Evolutionary conservation across 35 echinoderm and acorn worm species (phyloP).

Genomic region (Hemicentrotus pulcherrimus): DNA sequence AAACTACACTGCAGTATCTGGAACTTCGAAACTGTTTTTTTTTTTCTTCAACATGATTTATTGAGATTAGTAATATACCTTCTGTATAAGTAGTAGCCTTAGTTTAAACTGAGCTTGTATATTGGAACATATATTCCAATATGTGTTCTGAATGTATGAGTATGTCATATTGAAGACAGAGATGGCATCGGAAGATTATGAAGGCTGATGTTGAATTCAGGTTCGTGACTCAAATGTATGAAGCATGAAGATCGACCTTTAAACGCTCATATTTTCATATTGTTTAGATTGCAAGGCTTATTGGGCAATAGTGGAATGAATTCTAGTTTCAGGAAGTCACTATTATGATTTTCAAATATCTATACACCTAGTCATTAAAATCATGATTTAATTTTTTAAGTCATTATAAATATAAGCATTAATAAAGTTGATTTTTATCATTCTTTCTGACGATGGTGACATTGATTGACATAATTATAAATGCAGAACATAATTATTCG

Average conservation of each 20-base stretch:
- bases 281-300: neutral
- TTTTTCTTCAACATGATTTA: neutral
- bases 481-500: no score
- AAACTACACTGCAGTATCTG: no score
- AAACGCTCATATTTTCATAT: neutral
- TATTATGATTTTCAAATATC: no score
- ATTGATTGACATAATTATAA: no score
- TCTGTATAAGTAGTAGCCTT: neutral
- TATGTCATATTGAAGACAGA: neutral
- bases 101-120: neutral
- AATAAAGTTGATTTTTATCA: no score
- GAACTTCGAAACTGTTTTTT: no score
- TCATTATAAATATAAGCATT: no score
- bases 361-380: no score
- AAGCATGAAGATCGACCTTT: conserved; percentile 3
- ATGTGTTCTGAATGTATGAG: neutral
- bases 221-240: neutral
- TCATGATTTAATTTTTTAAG: no score
- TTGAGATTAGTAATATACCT: neutral
- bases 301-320: neutral
- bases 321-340: neutral
- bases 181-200: neutral
- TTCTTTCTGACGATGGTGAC: no score
- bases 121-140: neutral
- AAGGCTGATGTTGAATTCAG: neutral